Percentiles rank a stretch among this genome's conserved stretches.
Conservation (phyloP, 2,797 vertebrate genomes). For the Erethizon dorsatum region DNA sequence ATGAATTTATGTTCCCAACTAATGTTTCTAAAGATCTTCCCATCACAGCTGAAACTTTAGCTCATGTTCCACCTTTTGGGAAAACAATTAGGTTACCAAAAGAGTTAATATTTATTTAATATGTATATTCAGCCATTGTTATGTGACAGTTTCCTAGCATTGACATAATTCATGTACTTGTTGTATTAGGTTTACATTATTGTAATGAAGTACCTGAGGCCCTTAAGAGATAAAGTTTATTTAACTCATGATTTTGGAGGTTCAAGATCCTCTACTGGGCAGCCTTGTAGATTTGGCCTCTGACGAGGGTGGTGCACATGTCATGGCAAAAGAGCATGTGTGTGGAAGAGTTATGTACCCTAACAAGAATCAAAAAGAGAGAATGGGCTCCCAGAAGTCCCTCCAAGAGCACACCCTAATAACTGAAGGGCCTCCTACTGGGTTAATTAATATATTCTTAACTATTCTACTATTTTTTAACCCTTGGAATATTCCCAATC, state of each 20-base stretch:
- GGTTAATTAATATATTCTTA: constrained; percentile 19
- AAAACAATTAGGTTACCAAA: not conserved
- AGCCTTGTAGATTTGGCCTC: not conserved
- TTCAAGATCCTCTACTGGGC: not conserved
- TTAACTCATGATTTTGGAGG: not conserved
- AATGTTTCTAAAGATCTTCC: constrained; percentile 6
- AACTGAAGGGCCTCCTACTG: not conserved
- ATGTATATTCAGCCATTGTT: not conserved
- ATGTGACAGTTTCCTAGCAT: not conserved
- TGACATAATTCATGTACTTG: not conserved
- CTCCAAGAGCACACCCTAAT: not conserved
- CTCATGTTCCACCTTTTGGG: not conserved
- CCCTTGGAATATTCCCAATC: not conserved
- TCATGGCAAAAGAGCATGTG: no score
- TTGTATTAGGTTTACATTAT: not conserved
- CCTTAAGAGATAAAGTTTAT: not conserved
- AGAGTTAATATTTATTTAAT: not conserved
- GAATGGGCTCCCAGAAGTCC: not conserved
- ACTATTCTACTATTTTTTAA: constrained; percentile 1
- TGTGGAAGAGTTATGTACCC: not conserved
- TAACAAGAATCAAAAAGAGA: not conserved
- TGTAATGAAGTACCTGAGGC: not conserved
- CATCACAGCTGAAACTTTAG: not conserved
- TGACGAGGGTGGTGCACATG: not conserved
- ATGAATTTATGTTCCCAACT: not conserved